phyloP scores from a whole-genome alignment of 2,113 vertebrate genomes.

The Perccottus glenii region DNA sequence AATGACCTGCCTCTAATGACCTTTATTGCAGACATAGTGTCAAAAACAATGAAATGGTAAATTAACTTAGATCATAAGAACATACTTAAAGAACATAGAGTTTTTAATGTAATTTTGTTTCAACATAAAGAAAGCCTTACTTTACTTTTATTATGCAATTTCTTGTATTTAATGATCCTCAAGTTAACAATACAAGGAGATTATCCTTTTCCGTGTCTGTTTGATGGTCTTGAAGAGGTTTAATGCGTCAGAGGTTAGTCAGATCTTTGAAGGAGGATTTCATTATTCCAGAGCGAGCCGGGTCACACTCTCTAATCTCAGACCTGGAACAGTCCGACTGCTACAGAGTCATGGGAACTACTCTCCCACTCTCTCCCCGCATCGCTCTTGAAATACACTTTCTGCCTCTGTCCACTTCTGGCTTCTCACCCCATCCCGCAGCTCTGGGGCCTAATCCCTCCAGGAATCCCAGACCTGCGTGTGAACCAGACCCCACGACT shows the following conservation, averaged over 20 bases:
- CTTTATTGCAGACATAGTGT: too few species aligned
- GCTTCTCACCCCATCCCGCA: constrained; percentile 43
- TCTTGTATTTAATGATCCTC: too few species aligned
- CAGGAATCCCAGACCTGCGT: constrained; percentile 72
- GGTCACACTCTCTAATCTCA: constrained; percentile 50
- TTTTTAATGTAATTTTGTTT: too few species aligned
- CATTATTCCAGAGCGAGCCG: constrained; percentile 25
- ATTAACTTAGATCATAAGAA: not conserved
- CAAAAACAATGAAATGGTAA: too few species aligned
- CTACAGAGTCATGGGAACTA: constrained; percentile 49
- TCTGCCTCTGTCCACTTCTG: constrained; percentile 5
- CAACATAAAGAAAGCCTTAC: too few species aligned
- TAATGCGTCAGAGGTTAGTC: constrained; percentile 10
- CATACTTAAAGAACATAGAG: too few species aligned
- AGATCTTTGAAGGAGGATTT: constrained; percentile 20
- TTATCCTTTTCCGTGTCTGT: constrained; percentile 12
- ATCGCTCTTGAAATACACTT: constrained; percentile 20
- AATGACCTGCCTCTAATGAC: too few species aligned
- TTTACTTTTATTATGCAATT: too few species aligned
- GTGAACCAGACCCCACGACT: constrained; percentile 48
- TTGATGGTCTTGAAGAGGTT: constrained; percentile 9
- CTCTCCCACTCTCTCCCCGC: constrained; percentile 8
- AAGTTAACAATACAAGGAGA: not conserved
- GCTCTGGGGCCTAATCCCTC: constrained; percentile 63
- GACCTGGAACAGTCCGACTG: constrained; percentile 44